A percentile compares a stretch with the other conserved stretches of the same genome.
Conservation (phyloP, 2,797 vertebrate genomes). For the Clarias laeviceps region DNA sequence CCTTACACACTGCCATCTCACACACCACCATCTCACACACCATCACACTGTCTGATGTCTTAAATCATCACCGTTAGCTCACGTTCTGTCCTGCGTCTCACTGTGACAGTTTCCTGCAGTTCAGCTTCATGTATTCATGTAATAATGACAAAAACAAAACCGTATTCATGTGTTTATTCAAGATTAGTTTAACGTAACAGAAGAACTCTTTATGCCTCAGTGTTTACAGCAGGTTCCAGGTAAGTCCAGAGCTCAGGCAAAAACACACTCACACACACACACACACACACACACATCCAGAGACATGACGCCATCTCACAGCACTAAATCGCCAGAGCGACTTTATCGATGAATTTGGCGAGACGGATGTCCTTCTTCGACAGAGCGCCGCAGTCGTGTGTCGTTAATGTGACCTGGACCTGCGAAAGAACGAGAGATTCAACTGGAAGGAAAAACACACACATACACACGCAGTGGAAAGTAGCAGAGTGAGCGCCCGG, state of each 20-base stretch:
- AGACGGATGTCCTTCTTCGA: constrained; percentile 89
- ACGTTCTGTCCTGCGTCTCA: not conserved
- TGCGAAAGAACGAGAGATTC: constrained; percentile 58
- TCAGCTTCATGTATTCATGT: not conserved
- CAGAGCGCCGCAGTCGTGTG: constrained; percentile 88
- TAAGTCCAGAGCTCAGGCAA: not conserved
- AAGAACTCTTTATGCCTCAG: not conserved
- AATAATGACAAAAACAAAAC: not conserved
- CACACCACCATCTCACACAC: not conserved
- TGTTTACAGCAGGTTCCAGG: not conserved
- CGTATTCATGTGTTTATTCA: not conserved
- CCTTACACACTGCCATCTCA: not conserved
- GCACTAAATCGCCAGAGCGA: constrained; percentile 67
- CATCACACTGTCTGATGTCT: too few species aligned
- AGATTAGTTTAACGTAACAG: not conserved
- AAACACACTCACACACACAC: not conserved
- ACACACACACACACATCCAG: not conserved
- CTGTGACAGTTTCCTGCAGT: not conserved
- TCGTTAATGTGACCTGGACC: constrained; percentile 94
- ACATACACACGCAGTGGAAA: constrained; percentile 47
- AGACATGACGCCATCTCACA: not conserved
- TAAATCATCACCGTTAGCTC: too few species aligned
- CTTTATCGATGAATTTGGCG: constrained; percentile 93
- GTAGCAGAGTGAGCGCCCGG: constrained; percentile 59
- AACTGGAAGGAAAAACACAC: constrained; percentile 2